Percentiles rank a stretch among this genome's conserved stretches.
Evolutionary conservation across 2,113 vertebrate species (phyloP).

Genomic region (Thunnus thynnus): DNA sequence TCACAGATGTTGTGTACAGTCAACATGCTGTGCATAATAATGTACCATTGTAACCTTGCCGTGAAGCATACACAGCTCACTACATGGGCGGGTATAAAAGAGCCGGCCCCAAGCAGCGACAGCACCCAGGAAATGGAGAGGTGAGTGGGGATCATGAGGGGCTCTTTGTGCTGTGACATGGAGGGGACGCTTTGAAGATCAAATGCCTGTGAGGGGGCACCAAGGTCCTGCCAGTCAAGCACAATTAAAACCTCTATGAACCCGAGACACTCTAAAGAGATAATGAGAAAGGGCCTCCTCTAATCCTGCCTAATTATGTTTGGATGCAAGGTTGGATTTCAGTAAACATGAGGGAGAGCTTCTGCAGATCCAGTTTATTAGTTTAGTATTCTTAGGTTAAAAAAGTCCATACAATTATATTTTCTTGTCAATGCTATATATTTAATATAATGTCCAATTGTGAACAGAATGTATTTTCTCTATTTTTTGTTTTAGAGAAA

Average conservation of each 20-base stretch:
- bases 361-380: conserved; percentile 1
- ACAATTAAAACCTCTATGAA: conserved; percentile 81
- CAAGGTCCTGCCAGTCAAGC: conserved; percentile 66
- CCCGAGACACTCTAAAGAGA: conserved; percentile 72
- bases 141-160: conserved; percentile 37
- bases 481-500: no score
- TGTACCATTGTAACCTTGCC: conserved; percentile 26
- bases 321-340: conserved; percentile 69
- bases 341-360: conserved; percentile 62
- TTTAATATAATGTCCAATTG: neutral
- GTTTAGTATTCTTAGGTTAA: neutral
- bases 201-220: conserved; percentile 70
- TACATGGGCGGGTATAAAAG: conserved; percentile 18
- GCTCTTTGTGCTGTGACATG: conserved; percentile 65
- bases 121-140: conserved; percentile 42
- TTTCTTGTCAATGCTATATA: conserved; percentile 3
- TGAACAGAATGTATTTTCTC: neutral
- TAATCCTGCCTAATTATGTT: conserved; percentile 81
- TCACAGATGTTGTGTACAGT: conserved; percentile 7
- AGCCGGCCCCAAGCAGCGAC: conserved; percentile 11
- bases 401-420: neutral
- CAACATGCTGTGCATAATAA: conserved; percentile 21
- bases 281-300: conserved; percentile 78
- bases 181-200: conserved; percentile 80
- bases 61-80: conserved; percentile 14